Evolutionary conservation across 2,888 invertebrate genomes (phyloP).

Genomic region (Neria commutata): DNA sequence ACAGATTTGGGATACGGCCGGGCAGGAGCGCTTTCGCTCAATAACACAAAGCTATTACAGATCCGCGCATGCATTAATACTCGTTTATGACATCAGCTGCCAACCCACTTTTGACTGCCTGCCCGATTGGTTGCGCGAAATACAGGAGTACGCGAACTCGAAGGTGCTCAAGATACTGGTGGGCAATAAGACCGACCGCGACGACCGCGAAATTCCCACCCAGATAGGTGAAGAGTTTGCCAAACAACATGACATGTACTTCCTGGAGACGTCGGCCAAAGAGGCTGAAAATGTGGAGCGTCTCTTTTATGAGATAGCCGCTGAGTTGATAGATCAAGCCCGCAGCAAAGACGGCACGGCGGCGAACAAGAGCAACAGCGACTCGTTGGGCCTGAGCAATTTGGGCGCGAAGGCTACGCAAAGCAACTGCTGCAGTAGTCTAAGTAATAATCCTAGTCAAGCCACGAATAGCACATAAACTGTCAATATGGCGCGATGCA

Average conservation of each 20-base stretch:
- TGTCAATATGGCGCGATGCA: too few species aligned
- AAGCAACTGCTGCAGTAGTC: constrained; percentile 47
- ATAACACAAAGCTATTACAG: constrained; percentile 98
- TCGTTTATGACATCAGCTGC: constrained; percentile 97
- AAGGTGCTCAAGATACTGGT: constrained; percentile 65
- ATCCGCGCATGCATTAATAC: constrained; percentile 94
- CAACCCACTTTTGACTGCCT: constrained; percentile 97
- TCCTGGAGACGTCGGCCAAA: constrained; percentile 96
- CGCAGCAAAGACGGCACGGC: constrained; percentile 71
- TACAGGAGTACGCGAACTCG: constrained; percentile 95
- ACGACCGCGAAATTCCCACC: constrained; percentile 88
- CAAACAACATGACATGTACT: constrained; percentile 95
- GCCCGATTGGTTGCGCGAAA: constrained; percentile 96
- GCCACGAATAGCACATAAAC: constrained; percentile 9
- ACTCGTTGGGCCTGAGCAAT: constrained; percentile 48
- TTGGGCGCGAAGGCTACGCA: constrained; percentile 50
- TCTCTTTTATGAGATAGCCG: constrained; percentile 95
- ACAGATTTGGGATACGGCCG: constrained; percentile 99
- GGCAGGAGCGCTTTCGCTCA: constrained; percentile 94
- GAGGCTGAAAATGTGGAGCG: constrained; percentile 97
- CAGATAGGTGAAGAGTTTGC: constrained; percentile 96
- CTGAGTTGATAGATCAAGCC: constrained; percentile 91
- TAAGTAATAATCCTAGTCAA: constrained; percentile 43
- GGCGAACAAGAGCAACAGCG: constrained; percentile 39
- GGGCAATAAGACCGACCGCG: constrained; percentile 97